These are phyloP conservation scores for Pteria penguin DNA, from an alignment of 2,888 invertebrate genomes.

Conservation along the genomic window DNA sequence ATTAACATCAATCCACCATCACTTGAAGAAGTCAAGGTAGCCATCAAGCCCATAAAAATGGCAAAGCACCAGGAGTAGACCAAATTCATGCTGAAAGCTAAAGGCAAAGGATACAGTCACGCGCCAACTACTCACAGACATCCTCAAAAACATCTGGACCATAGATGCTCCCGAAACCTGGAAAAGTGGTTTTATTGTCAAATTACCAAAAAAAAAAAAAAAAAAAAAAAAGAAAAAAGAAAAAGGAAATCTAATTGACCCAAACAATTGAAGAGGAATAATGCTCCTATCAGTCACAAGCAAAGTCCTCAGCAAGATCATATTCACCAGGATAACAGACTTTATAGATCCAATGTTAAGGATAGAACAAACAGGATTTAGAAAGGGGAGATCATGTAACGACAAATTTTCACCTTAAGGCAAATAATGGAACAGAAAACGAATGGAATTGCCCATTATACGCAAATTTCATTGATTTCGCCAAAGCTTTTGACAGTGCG, in stretches of 20 bases:
- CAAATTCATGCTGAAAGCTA: slow-evolving; percentile 17
- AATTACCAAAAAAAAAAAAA: slow-evolving; percentile 19
- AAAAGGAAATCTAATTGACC: slow-evolving; percentile 28
- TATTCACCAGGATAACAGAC: slow-evolving; percentile 6
- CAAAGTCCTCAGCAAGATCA: slow-evolving; percentile 26
- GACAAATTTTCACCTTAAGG: slow-evolving; percentile 11
- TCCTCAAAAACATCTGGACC: slow-evolving; percentile 1
- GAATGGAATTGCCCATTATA: too few species aligned
- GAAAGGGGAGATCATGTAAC: slow-evolving; percentile 24
- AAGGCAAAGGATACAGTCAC: not conserved
- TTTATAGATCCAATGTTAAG: slow-evolving; percentile 10
- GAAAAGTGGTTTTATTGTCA: slow-evolving; percentile 12
- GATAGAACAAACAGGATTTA: slow-evolving; percentile 34
- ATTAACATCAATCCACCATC: not conserved
- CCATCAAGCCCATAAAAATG: slow-evolving; percentile 9
- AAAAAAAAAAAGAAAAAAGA: not conserved
- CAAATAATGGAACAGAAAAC: too few species aligned
- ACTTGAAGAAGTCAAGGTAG: slow-evolving; percentile 2
- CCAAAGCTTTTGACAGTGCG: too few species aligned
- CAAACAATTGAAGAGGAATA: slow-evolving; percentile 32
- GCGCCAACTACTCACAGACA: not conserved
- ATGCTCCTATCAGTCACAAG: slow-evolving; percentile 33
- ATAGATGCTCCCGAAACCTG: slow-evolving; percentile 4
- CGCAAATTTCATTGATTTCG: too few species aligned
- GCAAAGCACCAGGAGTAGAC: slow-evolving; percentile 23